Base-by-base conservation (phyloP, 37 sponge, comb jelly and placozoan genomes). In the Spongilla lacustris region DNA sequence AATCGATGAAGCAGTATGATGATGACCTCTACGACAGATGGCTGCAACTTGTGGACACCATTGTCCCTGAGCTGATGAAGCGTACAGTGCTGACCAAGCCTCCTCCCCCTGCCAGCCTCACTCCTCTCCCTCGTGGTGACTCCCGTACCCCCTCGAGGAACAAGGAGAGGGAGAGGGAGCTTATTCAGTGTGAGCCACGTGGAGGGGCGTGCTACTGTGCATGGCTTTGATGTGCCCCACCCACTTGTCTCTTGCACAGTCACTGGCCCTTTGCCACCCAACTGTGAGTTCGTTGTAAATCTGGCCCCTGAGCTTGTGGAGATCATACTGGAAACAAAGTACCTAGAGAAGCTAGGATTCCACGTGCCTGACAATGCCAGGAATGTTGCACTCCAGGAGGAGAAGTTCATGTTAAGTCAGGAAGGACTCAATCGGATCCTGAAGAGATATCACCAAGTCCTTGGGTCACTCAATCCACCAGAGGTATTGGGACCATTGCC, bases 311-410 rank as follows among this genome's bases (percentile, higher is more conserved):
- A 99, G 73, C 90, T 99, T 77, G 74, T 85, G 21, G 91, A 96
- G 85, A 87, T 97, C 38, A 94, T 99, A 48, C 50, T 88, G 25
- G 99, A 99, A 87, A 87, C 99, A 14, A 95, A 94, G 75, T 94
- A 96, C 79, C 85, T 99, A 70, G 99, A 99, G 83, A 96, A 99
- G 89, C 93, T 99, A 36, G 95, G 96, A 23, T 98, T 87, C 80
- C 36, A 66, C 22, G 83, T 98, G 0, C 96, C 99, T 10, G 98
- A 97, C 48, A 92, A 93, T 2, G 98, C 99, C 32, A 83, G 95
- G 36, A 99, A 94, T 74, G 96, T 99, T 35, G 95, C 99, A 21
- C 92, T 99, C 24, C 99, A 98, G 83, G 99, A 96, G 84, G 98
- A 98, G 70, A 98, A 96, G 89, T 93, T 93, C 77, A 76, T 92